phyloP scores from a whole-genome alignment of 2,888 invertebrate genomes.

The Biston stratarius region DNA sequence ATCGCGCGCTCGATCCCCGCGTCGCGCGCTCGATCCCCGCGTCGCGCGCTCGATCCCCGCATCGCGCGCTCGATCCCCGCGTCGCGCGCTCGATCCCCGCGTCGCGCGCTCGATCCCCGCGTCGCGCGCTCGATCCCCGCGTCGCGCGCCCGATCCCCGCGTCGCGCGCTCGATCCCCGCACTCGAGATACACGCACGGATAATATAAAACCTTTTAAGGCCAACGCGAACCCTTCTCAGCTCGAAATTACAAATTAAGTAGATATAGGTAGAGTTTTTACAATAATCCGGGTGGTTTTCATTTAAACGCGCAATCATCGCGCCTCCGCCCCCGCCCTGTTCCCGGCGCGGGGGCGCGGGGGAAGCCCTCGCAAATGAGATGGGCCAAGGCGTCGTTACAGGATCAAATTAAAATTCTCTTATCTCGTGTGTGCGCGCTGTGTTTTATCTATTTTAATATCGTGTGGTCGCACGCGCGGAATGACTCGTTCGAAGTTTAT shows the following conservation, averaged over 20 bases:
- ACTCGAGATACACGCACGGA: slow-evolving; percentile 13
- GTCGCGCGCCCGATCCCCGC: too few species aligned
- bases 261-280: slow-evolving; percentile 43
- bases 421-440: slow-evolving; percentile 50
- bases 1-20: too few species aligned
- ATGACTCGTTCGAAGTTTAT: too few species aligned
- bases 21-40: too few species aligned
- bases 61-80: too few species aligned
- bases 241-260: slow-evolving; percentile 44
- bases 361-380: slow-evolving; percentile 51
- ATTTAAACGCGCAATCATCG: slow-evolving; percentile 43
- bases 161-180: not conserved
- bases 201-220: slow-evolving; percentile 33
- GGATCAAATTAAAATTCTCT: slow-evolving; percentile 60
- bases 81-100: too few species aligned
- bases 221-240: slow-evolving; percentile 39
- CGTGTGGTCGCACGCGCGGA: not conserved
- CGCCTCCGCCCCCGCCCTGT: slow-evolving; percentile 18
- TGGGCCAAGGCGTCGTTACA: slow-evolving; percentile 53
- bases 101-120: too few species aligned
- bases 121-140: too few species aligned
- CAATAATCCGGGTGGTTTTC: slow-evolving; percentile 44
- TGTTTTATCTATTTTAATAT: slow-evolving; percentile 51
- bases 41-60: too few species aligned
- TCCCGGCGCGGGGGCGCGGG: not conserved